Evolutionary conservation across 1,140 invertebrate genomes (phyloP).

Genomic region (Drosophila kepulauana): DNA sequence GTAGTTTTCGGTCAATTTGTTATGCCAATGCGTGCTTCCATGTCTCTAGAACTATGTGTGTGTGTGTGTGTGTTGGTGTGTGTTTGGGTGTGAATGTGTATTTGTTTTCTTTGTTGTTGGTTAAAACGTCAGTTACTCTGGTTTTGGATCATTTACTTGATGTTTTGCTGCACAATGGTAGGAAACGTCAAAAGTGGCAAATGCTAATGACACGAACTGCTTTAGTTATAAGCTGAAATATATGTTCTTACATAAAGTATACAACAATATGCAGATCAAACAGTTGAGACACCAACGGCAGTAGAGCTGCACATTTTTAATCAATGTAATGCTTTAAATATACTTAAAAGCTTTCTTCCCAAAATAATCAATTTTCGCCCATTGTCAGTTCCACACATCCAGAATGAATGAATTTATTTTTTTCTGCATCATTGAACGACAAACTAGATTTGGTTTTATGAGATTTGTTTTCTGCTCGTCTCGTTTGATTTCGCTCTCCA

Average conservation of each 20-base stretch:
- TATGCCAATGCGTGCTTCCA: conserved; percentile 53
- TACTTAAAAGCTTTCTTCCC: conserved; percentile 28
- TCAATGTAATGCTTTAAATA: conserved; percentile 1
- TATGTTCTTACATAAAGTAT: not conserved
- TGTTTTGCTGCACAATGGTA: conserved; percentile 53
- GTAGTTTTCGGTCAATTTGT: conserved; percentile 84
- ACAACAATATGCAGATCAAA: not conserved
- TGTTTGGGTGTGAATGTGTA: conserved; percentile 1
- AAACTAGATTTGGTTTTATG: conserved; percentile 84
- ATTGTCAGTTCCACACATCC: conserved; percentile 36
- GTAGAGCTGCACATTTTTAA: not conserved
- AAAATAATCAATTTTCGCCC: conserved; percentile 45
- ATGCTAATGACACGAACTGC: not conserved
- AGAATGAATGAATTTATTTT: conserved; percentile 76
- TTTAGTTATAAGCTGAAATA: conserved; percentile 8
- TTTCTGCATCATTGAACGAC: conserved; percentile 81
- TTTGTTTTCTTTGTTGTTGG: conserved; percentile 70
- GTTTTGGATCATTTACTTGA: conserved; percentile 76
- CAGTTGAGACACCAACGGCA: not conserved
- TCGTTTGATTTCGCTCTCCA: conserved; percentile 41
- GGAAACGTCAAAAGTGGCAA: conserved; percentile 3
- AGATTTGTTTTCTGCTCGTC: conserved; percentile 72
- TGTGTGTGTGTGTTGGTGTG: conserved; percentile 8
- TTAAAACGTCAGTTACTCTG: conserved; percentile 74
- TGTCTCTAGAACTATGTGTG: conserved; percentile 6